Conservation (phyloP, 2,888 invertebrate genomes). For the Nesidiocoris tenuis region DNA sequence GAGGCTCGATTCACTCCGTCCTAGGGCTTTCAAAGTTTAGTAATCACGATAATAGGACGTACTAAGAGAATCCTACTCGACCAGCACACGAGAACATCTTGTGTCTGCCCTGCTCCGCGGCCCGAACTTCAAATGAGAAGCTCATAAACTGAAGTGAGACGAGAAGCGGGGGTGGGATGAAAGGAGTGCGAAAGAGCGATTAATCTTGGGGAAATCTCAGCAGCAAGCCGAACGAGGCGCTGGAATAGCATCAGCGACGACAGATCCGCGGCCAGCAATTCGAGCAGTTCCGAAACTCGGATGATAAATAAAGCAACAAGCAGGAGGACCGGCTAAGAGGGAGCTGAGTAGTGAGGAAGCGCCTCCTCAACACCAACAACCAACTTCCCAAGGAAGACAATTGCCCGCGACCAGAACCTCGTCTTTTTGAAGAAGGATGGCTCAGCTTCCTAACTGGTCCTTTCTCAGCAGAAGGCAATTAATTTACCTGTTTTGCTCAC, state of each 20-base stretch:
- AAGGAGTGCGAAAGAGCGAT: constrained; percentile 24
- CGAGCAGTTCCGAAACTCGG: constrained; percentile 36
- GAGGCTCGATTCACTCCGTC: background rate
- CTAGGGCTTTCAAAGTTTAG: constrained; percentile 11
- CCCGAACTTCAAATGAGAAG: background rate
- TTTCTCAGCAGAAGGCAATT: constrained; percentile 4
- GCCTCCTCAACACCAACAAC: background rate
- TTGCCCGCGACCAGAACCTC: background rate
- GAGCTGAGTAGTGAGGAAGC: background rate
- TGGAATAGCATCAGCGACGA: background rate
- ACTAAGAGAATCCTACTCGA: background rate
- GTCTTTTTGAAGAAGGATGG: background rate
- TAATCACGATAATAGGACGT: constrained; percentile 24
- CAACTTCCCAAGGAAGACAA: background rate
- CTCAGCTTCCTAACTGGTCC: background rate
- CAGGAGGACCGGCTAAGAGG: background rate
- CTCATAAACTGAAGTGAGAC: background rate
- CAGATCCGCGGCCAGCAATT: constrained; percentile 32
- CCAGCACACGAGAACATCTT: background rate
- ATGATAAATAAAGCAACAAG: constrained; percentile 35
- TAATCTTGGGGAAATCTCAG: constrained; percentile 37
- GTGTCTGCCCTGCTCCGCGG: background rate
- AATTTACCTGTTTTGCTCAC: constrained; percentile 27
- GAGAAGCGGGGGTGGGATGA: background rate
- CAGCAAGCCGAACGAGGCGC: background rate